Conservation (phyloP, 2,888 invertebrate genomes). For the Lissocephala sabroskyi region DNA sequence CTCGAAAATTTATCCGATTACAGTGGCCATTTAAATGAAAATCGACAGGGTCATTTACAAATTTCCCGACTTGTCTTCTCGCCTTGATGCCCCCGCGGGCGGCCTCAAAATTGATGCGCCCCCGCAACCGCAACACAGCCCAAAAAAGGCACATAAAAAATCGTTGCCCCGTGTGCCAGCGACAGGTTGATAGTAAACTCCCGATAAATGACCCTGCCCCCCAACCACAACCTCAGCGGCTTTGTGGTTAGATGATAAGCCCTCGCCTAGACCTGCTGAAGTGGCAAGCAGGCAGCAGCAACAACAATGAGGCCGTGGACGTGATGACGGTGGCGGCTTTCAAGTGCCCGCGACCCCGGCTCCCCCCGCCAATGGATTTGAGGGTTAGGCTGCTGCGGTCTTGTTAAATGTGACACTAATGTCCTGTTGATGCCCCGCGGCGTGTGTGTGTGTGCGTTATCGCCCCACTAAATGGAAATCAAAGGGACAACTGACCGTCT, state of each 20-base stretch:
- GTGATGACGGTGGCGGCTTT: neutral
- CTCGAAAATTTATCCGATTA: constrained; percentile 50
- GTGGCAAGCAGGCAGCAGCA: constrained; percentile 16
- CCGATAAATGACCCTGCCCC: too few species aligned
- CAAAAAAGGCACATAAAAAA: too few species aligned
- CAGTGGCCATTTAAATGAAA: constrained; percentile 57
- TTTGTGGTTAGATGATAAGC: too few species aligned
- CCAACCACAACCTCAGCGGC: too few species aligned
- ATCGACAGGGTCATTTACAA: constrained; percentile 27
- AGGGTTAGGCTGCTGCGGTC: constrained; percentile 32
- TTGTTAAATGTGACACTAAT: constrained; percentile 60
- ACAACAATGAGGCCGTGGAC: neutral
- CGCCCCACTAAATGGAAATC: constrained; percentile 12
- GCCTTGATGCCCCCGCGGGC: too few species aligned
- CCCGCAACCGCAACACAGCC: too few species aligned
- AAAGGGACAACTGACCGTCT: too few species aligned
- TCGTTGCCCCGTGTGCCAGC: constrained; percentile 3
- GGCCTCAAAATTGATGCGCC: too few species aligned
- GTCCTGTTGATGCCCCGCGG: constrained; percentile 43
- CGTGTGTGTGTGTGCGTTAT: neutral
- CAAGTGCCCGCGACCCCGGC: neutral
- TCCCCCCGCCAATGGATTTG: neutral
- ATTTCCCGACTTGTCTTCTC: neutral
- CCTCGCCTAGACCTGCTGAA: constrained; percentile 13
- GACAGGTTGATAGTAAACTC: constrained; percentile 25